phyloP scores from a whole-genome alignment of 2,113 vertebrate genomes.

The Periophthalmodon schlosseri region DNA sequence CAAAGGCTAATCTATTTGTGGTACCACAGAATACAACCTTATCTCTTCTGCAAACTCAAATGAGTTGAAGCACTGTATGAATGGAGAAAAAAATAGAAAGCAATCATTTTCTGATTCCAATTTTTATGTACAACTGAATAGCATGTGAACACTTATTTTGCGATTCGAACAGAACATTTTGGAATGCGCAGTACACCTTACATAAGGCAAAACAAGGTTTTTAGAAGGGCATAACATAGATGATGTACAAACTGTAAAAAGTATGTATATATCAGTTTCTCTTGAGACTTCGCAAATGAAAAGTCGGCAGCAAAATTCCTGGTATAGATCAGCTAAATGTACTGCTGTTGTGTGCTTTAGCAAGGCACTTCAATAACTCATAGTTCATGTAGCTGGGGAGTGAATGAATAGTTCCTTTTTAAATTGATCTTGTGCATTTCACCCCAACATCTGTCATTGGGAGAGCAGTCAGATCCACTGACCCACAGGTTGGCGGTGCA shows the following conservation, averaged over 20 bases:
- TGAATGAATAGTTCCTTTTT: neutral
- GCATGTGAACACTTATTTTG: neutral
- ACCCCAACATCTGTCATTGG: neutral
- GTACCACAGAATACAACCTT: constrained; percentile 33
- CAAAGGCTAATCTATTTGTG: constrained; percentile 42
- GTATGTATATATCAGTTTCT: neutral
- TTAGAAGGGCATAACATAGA: neutral
- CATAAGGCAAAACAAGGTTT: neutral
- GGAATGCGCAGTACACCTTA: neutral
- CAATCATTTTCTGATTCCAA: neutral
- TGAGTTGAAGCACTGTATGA: neutral
- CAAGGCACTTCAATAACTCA: neutral
- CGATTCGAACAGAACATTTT: neutral
- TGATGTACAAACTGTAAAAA: neutral
- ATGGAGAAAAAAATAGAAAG: neutral
- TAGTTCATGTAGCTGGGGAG: neutral
- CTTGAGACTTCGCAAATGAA: neutral
- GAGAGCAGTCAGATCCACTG: no score
- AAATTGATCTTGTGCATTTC: neutral
- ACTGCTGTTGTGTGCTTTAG: neutral
- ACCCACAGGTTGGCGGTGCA: no score
- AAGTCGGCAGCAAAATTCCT: neutral
- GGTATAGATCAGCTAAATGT: neutral
- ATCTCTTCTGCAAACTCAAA: constrained; percentile 3
- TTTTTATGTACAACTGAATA: neutral